phyloP scores from a whole-genome alignment of 2,888 invertebrate genomes.

The Gryllus longicercus region DNA sequence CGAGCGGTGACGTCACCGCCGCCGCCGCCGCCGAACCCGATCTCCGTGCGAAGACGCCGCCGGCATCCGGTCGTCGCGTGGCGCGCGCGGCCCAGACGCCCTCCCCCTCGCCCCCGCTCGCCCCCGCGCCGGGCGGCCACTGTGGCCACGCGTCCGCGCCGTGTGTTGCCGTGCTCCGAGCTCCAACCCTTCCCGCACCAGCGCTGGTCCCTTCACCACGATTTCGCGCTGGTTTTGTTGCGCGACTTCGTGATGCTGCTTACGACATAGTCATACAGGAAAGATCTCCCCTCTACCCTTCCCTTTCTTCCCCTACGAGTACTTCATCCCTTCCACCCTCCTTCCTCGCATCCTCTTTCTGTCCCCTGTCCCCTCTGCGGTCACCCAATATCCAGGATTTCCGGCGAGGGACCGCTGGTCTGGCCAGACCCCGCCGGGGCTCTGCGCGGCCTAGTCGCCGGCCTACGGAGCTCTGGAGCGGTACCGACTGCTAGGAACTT shows the following conservation, averaged over 20 bases:
- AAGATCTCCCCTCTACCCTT: neutral
- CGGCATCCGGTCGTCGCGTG: neutral
- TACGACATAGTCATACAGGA: too few relatives aligned
- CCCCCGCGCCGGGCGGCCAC: too few relatives aligned
- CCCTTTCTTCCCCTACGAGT: neutral
- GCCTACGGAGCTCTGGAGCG: neutral
- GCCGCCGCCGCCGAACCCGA: neutral
- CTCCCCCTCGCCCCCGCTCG: too few relatives aligned
- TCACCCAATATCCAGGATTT: neutral
- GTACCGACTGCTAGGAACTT: too few relatives aligned
- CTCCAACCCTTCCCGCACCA: too few relatives aligned
- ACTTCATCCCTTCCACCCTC: neutral
- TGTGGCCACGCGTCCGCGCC: too few relatives aligned
- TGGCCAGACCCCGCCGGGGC: neutral
- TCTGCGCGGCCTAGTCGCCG: neutral
- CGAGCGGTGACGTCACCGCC: neutral
- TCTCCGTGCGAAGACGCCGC: neutral
- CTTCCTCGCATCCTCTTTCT: neutral
- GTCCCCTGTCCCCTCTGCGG: neutral
- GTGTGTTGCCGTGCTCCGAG: too few relatives aligned
- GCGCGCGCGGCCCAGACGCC: neutral
- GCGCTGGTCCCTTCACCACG: too few relatives aligned
- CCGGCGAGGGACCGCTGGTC: neutral
- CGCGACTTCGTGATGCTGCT: too few relatives aligned
- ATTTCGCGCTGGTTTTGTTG: too few relatives aligned